Base-by-base conservation (phyloP, 2,888 invertebrate genomes). In the Caenorhabditis drosophilae region DNA sequence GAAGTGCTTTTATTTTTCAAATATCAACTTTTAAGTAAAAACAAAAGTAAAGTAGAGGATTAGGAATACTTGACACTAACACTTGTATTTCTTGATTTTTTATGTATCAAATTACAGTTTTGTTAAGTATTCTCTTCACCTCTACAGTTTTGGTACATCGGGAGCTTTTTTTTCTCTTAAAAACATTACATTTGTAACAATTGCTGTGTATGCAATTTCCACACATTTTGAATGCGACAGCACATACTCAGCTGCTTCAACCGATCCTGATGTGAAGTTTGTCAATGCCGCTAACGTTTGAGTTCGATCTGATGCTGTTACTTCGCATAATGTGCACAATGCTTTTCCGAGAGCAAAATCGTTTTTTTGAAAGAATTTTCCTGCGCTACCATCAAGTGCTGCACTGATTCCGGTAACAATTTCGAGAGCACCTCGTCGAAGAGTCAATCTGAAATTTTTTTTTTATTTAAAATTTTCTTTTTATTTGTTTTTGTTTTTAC, bases 331-430 rank as follows among this genome's bases (percentile, higher is more conserved):
- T 2, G 56, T 22, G 36, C 70, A 70, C 6, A 76, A 36, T 9
- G 76, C 76, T 52, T 60, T 66, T 31, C 72, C 76, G 18, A 76
- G 34, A 2, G 64, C 49, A 25, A 63, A 63, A 42, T 73, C 55
- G n/a, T 69, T 31, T 1, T 48, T 40, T 50, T 63, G 50, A 53
- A 73, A 76, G 36, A 68, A 54, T 16, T 52, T 36, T 18, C 70
- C 69, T 16, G 76, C 76, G n/a, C 69, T 67, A 36, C 74, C 76
- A 41, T 74, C 73, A n/a, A 76, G 49, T 6, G 70, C 59, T 1
- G 60, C 54, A 16, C 71, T 64, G 7, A 71, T 40, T 27, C 70
- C 73, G 2, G 66, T 50, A 12, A 76, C 66, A 54, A 67, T 58
- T 54, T 73, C 66, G 49, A 76, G 57, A 2, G 76, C 70, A 41